phyloP scores from a whole-genome alignment of 2,888 invertebrate genomes.

The Thymelicus lineola region DNA sequence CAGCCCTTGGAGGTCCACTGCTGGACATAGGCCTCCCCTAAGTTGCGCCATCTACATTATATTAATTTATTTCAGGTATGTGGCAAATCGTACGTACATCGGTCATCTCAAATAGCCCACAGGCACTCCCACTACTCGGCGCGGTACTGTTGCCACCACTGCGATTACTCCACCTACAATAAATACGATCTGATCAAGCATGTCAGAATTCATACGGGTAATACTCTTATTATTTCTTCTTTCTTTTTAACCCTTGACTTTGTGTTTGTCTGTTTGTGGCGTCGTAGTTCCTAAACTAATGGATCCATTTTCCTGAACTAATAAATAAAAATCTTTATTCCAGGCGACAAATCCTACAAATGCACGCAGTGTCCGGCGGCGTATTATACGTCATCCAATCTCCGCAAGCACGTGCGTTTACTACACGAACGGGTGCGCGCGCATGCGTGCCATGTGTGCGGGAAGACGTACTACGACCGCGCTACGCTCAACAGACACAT shows the following conservation, averaged over 20 bases:
- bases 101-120: constrained; percentile 57
- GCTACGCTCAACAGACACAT: constrained; percentile 59
- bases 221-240: neutral
- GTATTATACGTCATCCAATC: constrained; percentile 59
- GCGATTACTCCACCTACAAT: constrained; percentile 61
- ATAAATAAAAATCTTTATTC: neutral
- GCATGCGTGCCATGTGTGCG: constrained; percentile 55
- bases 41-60: no score
- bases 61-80: constrained; percentile 53
- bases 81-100: constrained; percentile 59
- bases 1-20: no score
- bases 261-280: no score
- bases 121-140: constrained; percentile 58
- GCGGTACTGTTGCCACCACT: constrained; percentile 54
- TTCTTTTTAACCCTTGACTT: neutral
- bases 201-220: constrained; percentile 62
- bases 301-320: no score
- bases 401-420: constrained; percentile 56
- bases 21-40: no score
- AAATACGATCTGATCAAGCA: constrained; percentile 66
- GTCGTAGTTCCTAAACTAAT: no score
- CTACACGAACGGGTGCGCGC: constrained; percentile 51
- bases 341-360: constrained; percentile 61
- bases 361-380: constrained; percentile 59
- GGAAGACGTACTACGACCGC: constrained; percentile 52